These are phyloP conservation scores for Tachypleus tridentatus DNA, from an alignment of 1,140 invertebrate genomes.

Conservation along the genomic window DNA sequence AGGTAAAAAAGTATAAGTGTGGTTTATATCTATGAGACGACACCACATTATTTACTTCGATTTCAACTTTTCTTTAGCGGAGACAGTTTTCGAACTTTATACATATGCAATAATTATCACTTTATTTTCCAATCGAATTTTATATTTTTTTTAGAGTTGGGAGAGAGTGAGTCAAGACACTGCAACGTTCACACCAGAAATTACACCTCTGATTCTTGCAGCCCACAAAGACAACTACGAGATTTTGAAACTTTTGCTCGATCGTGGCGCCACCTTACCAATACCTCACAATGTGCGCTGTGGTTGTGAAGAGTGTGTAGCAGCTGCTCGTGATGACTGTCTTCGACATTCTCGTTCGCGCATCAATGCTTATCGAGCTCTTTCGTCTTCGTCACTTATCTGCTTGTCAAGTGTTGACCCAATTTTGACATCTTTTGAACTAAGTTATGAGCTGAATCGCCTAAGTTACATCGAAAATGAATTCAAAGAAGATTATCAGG, in stretches of 20 bases:
- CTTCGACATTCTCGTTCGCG: constrained; percentile 75
- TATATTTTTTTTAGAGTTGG: constrained; percentile 57
- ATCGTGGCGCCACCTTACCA: constrained; percentile 74
- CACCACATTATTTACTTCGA: too few relatives aligned
- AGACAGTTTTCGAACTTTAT: too few relatives aligned
- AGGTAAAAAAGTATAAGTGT: too few relatives aligned
- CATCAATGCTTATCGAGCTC: constrained; percentile 82
- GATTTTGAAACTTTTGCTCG: constrained; percentile 92
- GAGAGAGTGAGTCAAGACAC: constrained; percentile 75
- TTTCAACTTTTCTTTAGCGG: too few relatives aligned
- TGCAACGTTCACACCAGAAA: constrained; percentile 90
- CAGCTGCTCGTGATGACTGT: constrained; percentile 67
- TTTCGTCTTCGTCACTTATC: constrained; percentile 89
- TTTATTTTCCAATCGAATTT: too few relatives aligned
- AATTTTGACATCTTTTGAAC: constrained; percentile 91
- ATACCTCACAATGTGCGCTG: constrained; percentile 82
- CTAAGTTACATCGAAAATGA: constrained; percentile 93
- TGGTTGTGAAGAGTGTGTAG: constrained; percentile 81
- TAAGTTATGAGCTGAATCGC: constrained; percentile 90
- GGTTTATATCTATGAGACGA: too few relatives aligned
- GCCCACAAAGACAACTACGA: constrained; percentile 97
- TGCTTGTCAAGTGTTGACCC: constrained; percentile 92
- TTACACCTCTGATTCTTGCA: constrained; percentile 88
- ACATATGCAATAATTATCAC: too few relatives aligned
- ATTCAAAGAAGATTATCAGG: constrained; percentile 70